Conservation (phyloP, 2,888 invertebrate genomes). For the Strigamia transsilvanica region DNA sequence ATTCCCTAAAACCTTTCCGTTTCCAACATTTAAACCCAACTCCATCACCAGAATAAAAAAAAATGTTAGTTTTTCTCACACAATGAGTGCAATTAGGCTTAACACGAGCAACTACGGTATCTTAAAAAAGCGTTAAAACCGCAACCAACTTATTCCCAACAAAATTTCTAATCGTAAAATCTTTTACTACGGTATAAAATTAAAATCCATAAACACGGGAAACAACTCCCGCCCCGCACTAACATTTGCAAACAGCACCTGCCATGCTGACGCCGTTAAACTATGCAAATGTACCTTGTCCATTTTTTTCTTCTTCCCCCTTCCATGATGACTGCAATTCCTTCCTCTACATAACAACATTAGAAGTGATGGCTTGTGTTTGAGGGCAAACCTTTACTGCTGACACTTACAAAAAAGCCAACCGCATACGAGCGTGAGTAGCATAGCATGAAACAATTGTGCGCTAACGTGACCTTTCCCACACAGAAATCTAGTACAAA, state of each 20-base stretch:
- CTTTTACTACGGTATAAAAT: conserved; percentile 32
- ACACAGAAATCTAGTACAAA: conserved; percentile 2
- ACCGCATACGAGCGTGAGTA: conserved; percentile 26
- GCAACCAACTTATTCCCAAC: not conserved
- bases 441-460: conserved; percentile 15
- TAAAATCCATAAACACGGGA: conserved; percentile 22
- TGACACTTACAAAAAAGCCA: conserved; percentile 11
- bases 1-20: not conserved
- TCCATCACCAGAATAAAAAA: not conserved
- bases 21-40: not conserved
- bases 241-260: conserved; percentile 40
- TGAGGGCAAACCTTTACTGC: conserved; percentile 40
- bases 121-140: conserved; percentile 21
- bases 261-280: conserved; percentile 36
- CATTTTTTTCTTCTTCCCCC: conserved; percentile 13
- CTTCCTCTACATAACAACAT: conserved; percentile 38
- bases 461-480: conserved; percentile 7
- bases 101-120: not conserved
- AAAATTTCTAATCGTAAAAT: conserved; percentile 28
- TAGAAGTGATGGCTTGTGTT: conserved; percentile 36
- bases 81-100: not conserved
- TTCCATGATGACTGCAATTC: conserved; percentile 41
- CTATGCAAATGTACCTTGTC: conserved; percentile 22
- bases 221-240: not conserved
- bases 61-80: not conserved